These are phyloP conservation scores for Melanophora roralis DNA, from an alignment of 2,888 invertebrate genomes.

Conservation along the genomic window DNA sequence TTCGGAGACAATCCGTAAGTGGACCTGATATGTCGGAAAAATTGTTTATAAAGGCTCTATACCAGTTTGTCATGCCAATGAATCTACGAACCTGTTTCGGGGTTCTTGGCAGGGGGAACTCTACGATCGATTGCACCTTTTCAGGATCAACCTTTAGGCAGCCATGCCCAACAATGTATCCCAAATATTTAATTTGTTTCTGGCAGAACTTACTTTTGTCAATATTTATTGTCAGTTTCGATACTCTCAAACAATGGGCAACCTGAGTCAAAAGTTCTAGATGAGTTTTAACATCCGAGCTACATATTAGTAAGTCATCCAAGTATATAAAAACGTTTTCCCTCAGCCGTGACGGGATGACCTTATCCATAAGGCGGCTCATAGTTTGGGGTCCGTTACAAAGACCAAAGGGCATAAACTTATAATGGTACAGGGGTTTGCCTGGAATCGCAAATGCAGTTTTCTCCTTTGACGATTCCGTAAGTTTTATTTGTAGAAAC, in stretches of 20 bases:
- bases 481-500: neutral
- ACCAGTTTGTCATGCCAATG: neutral
- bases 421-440: neutral
- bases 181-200: slow-evolving; percentile 1
- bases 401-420: neutral
- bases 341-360: neutral
- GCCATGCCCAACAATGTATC: slow-evolving; percentile 24
- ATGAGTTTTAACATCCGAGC: neutral
- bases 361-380: slow-evolving; percentile 11
- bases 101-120: slow-evolving; percentile 24
- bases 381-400: neutral
- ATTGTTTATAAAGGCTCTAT: no score
- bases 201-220: neutral
- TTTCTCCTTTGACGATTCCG: neutral
- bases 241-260: neutral
- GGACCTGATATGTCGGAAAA: no score
- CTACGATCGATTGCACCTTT: slow-evolving; percentile 16
- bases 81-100: neutral
- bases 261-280: neutral
- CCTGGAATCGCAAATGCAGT: neutral
- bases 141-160: slow-evolving; percentile 23
- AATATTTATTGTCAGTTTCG: neutral
- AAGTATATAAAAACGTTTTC: neutral
- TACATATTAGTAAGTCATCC: neutral
- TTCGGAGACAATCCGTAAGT: no score